Base-by-base conservation (phyloP, 2,888 invertebrate genomes). In the Tromatobia lineatoria region DNA sequence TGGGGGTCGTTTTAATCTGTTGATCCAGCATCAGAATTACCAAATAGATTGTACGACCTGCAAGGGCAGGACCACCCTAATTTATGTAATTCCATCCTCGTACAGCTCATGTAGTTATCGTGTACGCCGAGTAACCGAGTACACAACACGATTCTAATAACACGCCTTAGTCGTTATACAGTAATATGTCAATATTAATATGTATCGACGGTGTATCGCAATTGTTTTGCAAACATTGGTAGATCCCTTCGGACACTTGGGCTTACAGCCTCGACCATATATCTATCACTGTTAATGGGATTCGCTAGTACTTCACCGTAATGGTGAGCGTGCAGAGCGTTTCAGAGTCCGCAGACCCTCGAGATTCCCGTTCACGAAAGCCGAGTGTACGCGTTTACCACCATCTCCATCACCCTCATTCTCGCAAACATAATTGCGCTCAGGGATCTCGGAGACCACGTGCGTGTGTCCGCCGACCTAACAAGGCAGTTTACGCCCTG, bases 401-500 rank as follows among this genome's bases (percentile, higher is more conserved):
- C 54, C 70, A 23, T 38, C 38, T 38, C 61, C 11, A 45, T 20
- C 59, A 38, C 76, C 45, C 61, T 67, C 80, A 38, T 54, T 80
- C 69, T 54, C 77, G 77, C 80, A 69, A 80, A 73, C 76, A 69
- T 84, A 84, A 84, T 84, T 84, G 73, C 77, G 67, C 69, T 54
- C 69, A 18, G 80, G 80, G 80, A 80, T 80, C 83, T 74, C 77
- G 52, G 73, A 61, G 64, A 80, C 80, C 73, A 80, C 77, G 80
- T 74, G 80, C 80, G 80, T 83, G 76, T 77, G 83, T 84, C 80
- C 77, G 69, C 25, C 69, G 23, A 77, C 69, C 77, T 80, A 84
- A 84, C 80, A 80, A 77, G 83, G 69, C 77, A 69, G 83, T 80
- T 80, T 80, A 84, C 77, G 80, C 83, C 77, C 77, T 73, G 69